A percentile compares a stretch with the other conserved stretches of the same genome.
Conservation (phyloP, 2,797 vertebrate species). For the Chloroceryle inda region DNA sequence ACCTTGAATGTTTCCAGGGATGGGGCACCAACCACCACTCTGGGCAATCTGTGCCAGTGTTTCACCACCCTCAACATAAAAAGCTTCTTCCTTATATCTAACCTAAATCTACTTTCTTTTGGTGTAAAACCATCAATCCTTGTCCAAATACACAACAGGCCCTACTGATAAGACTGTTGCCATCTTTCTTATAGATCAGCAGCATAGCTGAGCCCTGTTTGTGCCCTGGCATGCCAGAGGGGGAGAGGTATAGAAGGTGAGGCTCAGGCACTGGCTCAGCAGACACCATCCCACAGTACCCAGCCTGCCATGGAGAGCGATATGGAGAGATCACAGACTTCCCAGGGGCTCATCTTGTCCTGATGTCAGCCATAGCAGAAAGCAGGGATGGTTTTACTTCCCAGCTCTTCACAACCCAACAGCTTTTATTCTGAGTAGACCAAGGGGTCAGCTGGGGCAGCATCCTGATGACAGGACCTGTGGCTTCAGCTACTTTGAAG, state of each 20-base stretch:
- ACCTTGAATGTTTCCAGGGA: neutral
- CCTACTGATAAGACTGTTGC: too few relatives aligned
- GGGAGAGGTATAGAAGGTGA: neutral
- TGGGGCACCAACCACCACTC: neutral
- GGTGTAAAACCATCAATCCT: neutral
- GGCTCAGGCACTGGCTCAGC: neutral
- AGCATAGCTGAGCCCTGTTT: neutral
- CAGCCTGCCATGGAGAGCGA: neutral
- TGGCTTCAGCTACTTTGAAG: neutral
- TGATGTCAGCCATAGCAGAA: neutral
- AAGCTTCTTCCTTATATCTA: neutral
- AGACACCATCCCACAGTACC: neutral
- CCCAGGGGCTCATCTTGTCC: neutral
- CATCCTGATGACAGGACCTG: neutral
- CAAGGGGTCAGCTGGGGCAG: neutral
- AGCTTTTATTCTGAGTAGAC: neutral
- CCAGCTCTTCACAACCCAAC: neutral
- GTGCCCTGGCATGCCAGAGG: fast-evolving
- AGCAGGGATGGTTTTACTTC: neutral
- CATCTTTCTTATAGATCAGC: too few relatives aligned
- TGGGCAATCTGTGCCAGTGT: neutral
- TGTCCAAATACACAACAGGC: neutral
- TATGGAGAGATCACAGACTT: neutral
- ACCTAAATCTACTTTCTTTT: neutral
- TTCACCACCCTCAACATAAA: too few relatives aligned